Base-by-base conservation (phyloP, 2,888 invertebrate genomes). In the Xestia ashworthii region DNA sequence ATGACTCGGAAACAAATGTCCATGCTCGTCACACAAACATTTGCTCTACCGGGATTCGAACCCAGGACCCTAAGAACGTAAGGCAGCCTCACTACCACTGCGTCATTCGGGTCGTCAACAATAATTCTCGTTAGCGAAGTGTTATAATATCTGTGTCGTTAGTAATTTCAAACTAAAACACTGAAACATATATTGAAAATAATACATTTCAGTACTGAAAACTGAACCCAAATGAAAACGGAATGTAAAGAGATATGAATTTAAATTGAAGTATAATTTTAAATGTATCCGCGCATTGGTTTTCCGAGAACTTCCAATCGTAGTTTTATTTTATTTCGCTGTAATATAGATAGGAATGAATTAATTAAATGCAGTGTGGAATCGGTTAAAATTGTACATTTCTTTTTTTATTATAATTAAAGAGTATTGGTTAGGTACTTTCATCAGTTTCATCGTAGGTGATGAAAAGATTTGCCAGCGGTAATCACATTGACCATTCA, bases 181-280 rank as follows among this genome's bases (percentile, higher is more conserved):
- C 12, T 55, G 12, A n/a, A n/a, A 5, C 55, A 12, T n/a, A n/a
- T 4, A 4, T n/a, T 60, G 4, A 38, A 65, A 65, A 19, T 9
- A 77, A 38, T 3, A 22, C 5, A 3, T 14, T 66, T 16, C 55
- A 50, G 32, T 50, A 3, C 16, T 72, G 41, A 73, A 78, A 78
- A 65, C 48, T 65, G 32, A 14, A 48, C 50, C 8, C n/a, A 55
- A 64, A 71, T 64, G 44, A 62, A 76, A 81, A 65, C 25, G 14
- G 41, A 81, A 81, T 74, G 25, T 44, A 67, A 80, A 85, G 76
- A 41, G 71, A 74, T 70, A 78, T 72, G 22, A 71, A 81, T 83
- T 75, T 76, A 73, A 83, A 81, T 75, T 65, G 12, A 74, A 73
- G 5, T 48, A 22, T 71, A 19, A 75, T 77, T 73, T 83, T 69